phyloP scores from a whole-genome alignment of 2,888 invertebrate genomes.

The Tanaodytes sp. region DNA sequence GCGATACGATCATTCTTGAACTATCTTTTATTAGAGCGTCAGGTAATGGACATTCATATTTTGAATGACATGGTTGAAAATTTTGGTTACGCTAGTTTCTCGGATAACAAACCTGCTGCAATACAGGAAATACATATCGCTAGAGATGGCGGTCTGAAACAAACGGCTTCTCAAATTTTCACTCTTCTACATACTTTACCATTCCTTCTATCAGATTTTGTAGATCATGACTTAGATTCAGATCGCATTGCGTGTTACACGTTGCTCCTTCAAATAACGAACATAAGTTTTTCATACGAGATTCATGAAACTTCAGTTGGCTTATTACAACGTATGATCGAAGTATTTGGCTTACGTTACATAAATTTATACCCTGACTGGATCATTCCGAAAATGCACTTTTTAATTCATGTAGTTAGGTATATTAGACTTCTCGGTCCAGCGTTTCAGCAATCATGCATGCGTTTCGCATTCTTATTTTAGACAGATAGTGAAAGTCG shows the following conservation, averaged over 20 bases:
- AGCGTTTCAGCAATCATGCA: not conserved
- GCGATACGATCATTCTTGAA: conserved; percentile 12
- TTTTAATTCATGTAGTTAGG: not conserved
- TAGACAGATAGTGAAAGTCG: not conserved
- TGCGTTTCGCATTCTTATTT: not conserved
- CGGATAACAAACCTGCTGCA: conserved; percentile 6
- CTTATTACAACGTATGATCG: conserved; percentile 13
- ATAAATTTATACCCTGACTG: conserved; percentile 4
- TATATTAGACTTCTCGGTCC: conserved; percentile 2
- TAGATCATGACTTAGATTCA: not conserved
- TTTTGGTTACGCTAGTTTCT: conserved; percentile 6
- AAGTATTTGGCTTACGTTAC: conserved; percentile 11
- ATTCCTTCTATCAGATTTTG: conserved; percentile 6
- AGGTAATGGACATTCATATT: not conserved
- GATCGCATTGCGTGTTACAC: conserved; percentile 6
- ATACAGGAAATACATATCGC: not conserved
- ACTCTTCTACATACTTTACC: conserved; percentile 16
- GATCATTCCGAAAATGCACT: conserved; percentile 5
- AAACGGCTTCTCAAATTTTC: conserved; percentile 12
- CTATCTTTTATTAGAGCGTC: conserved; percentile 4
- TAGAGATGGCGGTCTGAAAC: conserved; percentile 5
- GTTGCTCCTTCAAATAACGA: conserved; percentile 26
- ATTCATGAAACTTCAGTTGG: conserved; percentile 10
- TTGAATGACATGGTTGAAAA: conserved; percentile 8
- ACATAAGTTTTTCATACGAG: too few relatives aligned